These are phyloP conservation scores for Prionailurus viverrinus DNA, from an alignment of 2,113 vertebrate species.

Conservation along the genomic window DNA sequence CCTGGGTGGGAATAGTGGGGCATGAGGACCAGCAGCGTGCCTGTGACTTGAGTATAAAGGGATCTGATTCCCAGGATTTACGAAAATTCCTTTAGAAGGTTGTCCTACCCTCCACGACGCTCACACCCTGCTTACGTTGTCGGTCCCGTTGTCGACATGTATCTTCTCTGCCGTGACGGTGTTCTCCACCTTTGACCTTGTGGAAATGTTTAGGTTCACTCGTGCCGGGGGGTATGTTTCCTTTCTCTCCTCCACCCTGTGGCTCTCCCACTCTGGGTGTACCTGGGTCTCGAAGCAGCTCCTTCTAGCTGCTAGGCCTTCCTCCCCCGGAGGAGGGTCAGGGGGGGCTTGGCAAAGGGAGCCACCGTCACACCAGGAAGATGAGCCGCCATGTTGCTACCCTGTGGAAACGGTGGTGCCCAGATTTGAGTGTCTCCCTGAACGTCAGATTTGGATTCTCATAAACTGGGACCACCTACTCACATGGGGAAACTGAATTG, in stretches of 20 bases:
- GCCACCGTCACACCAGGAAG: background rate
- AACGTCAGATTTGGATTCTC: slow-evolving; percentile 1
- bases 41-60: background rate
- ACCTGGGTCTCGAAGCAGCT: background rate
- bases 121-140: background rate
- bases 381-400: background rate
- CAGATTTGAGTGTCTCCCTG: slow-evolving; percentile 24
- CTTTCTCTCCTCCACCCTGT: background rate
- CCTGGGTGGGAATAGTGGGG: background rate
- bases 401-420: background rate
- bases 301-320: background rate
- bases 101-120: background rate
- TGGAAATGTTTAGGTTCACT: background rate
- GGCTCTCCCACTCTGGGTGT: background rate
- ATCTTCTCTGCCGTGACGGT: background rate
- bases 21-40: accelerated
- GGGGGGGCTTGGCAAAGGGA: background rate
- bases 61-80: background rate
- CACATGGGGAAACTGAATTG: background rate
- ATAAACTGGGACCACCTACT: slow-evolving; percentile 40
- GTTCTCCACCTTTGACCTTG: background rate
- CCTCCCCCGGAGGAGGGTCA: background rate
- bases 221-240: accelerated
- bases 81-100: background rate
- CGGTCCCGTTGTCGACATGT: background rate